Percentiles rank a stretch among this genome's conserved stretches.
phyloP scores from a whole-genome alignment of 2,113 vertebrate species.

The Podiceps cristatus region DNA sequence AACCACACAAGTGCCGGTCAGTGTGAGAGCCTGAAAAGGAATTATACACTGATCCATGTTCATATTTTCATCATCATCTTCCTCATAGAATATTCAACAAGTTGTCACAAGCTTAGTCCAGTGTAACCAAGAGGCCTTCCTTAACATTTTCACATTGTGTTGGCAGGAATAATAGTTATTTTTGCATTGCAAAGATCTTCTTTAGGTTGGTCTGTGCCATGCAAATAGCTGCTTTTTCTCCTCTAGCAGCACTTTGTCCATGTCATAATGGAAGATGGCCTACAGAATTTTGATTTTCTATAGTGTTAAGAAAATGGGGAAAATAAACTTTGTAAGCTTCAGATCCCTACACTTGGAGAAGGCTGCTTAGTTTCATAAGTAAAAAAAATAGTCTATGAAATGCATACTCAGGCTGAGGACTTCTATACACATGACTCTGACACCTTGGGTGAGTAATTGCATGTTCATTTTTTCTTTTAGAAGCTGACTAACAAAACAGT shows the following conservation, averaged over 20 bases:
- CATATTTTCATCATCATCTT: neutral
- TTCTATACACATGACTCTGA: neutral
- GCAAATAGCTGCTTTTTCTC: neutral
- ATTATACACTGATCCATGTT: neutral
- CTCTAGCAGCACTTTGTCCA: neutral
- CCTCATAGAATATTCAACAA: neutral
- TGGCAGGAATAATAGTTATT: neutral
- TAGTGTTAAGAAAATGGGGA: neutral
- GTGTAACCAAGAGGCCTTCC: neutral
- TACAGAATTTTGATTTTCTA: neutral
- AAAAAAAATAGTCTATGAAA: neutral
- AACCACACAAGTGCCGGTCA: rapidly evolving
- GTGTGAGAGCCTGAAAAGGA: neutral
- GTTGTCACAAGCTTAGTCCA: neutral
- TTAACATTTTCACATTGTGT: neutral
- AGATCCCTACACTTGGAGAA: neutral
- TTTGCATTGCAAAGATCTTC: neutral
- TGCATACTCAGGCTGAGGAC: neutral
- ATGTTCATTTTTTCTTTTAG: neutral
- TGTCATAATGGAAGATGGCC: neutral
- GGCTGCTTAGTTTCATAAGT: neutral
- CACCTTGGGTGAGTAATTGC: neutral
- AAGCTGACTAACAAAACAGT: neutral
- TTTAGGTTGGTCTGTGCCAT: neutral
- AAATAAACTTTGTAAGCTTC: neutral